Evolutionary conservation across 2,797 vertebrate genomes (phyloP).

Genomic region (Sebastolobus altivelis): DNA sequence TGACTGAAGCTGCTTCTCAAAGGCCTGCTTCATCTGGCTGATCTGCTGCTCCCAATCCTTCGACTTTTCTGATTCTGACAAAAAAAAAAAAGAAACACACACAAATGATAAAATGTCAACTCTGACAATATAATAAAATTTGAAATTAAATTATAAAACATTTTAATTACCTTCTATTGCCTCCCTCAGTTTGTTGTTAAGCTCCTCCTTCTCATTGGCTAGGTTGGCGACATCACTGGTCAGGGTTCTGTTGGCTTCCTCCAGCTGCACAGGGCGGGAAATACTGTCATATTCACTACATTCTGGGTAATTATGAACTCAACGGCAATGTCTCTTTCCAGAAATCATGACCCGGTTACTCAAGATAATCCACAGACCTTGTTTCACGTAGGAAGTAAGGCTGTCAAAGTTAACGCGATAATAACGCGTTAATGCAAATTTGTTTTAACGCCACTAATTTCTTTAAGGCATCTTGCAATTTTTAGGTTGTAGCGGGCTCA

Average conservation of each 20-base stretch:
- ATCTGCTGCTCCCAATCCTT: slow-evolving; percentile 92
- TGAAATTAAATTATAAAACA: not conserved
- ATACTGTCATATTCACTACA: slow-evolving; percentile 14
- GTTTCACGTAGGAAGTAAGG: too few species aligned
- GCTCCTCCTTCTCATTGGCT: slow-evolving; percentile 96
- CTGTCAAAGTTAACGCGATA: too few species aligned
- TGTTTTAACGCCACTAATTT: too few species aligned
- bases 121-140: not conserved
- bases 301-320: not conserved
- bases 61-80: slow-evolving; percentile 87
- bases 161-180: slow-evolving; percentile 66
- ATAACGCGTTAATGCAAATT: too few species aligned
- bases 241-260: slow-evolving; percentile 96
- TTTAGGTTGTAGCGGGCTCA: too few species aligned
- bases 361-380: too few species aligned
- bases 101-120: not conserved
- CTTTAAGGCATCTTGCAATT: too few species aligned
- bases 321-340: too few species aligned
- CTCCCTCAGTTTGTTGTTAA: slow-evolving; percentile 95
- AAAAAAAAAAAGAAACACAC: not conserved
- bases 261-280: slow-evolving; percentile 84
- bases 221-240: slow-evolving; percentile 96
- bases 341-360: too few species aligned
- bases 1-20: slow-evolving; percentile 94
- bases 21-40: slow-evolving; percentile 88